Evolutionary conservation across 2,797 vertebrate genomes (phyloP), one percentile per base, ranked within the genome.

Genomic region (Schizopygopsis malacanthus): DNA sequence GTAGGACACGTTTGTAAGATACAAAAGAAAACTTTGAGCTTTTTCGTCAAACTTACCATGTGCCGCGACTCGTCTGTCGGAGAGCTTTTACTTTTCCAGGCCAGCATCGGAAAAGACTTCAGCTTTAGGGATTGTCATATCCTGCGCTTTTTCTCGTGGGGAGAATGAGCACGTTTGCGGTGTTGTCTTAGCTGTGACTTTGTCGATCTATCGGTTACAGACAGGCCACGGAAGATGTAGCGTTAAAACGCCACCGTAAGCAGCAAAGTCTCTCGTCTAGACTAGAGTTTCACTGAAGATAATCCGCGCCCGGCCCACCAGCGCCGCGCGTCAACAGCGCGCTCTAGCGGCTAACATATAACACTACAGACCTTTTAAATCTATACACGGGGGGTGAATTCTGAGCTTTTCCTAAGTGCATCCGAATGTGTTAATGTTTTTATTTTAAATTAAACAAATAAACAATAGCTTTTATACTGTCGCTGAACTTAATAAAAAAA

Each of bases 291-390:
- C 77, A 15, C 65, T 61, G 52, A 37, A 65, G 37, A 50, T 85
- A 75, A 65, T 80, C 84, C 84, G 69, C 84, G 78, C 84, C 84
- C 69, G 81, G 78, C 84, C 84, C 78, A 85, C 78, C 59, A 75
- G n/a, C 2, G 78, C 28, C 77, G 52, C 8, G 52, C 10, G 61
- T 3, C 67, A 78, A 20, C 33, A 41, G 45, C 69, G 28, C 6
- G 45, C 10, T 41, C 78, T 41, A 7, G 28, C 56, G 78, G 54
- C 15, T 6, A 67, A 0, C 2, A 1, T 3, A 22, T 1, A 16
- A 22, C 16, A 18, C 76, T 50, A 28, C 28, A 50, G n/a, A n/a
- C 1, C 12, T 13, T 61, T 13, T 8, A 75, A 13, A 65, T 2
- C 3, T 1, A 59, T 54, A 25, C 12, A 16, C 10, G 22, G 6